Percentiles rank a stretch among this genome's conserved stretches.
Evolutionary conservation across 2,113 vertebrate genomes (phyloP).

Genomic region (Turdus rufiventris): DNA sequence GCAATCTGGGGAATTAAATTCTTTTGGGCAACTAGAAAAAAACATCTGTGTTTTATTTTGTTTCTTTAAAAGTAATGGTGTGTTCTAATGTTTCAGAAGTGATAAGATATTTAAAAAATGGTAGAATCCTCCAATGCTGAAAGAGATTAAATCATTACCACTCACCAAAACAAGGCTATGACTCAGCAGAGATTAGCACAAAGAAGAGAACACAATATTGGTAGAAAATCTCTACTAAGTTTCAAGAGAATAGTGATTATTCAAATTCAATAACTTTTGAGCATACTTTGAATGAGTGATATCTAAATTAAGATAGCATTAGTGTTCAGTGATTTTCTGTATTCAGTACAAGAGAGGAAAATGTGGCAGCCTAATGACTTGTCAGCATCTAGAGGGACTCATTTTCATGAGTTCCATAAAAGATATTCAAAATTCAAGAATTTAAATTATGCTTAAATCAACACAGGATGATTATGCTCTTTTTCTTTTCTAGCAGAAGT

Average conservation of each 20-base stretch:
- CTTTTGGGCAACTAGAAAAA: not conserved
- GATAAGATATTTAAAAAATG: not conserved
- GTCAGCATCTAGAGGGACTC: not conserved
- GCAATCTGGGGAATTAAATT: not conserved
- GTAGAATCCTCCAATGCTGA: not conserved
- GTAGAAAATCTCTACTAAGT: not conserved
- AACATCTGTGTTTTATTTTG: not conserved
- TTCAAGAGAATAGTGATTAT: not conserved
- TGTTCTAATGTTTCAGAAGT: not conserved
- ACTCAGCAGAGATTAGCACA: not conserved
- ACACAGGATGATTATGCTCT: not conserved
- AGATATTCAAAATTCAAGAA: not conserved
- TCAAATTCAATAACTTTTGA: not conserved
- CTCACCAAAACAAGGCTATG: not conserved
- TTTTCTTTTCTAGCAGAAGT: not conserved
- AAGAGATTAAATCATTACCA: not conserved
- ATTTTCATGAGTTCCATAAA: not conserved
- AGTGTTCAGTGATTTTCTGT: not conserved
- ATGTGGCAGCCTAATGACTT: not conserved
- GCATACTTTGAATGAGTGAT: not conserved
- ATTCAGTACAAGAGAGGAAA: not conserved
- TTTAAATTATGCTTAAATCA: not conserved
- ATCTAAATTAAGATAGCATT: not conserved
- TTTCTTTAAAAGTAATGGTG: not conserved
- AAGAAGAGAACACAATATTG: not conserved